Evolutionary conservation across 1,140 invertebrate species (phyloP), one percentile per base, ranked within the genome.

Genomic region (Drosophila truncata): DNA sequence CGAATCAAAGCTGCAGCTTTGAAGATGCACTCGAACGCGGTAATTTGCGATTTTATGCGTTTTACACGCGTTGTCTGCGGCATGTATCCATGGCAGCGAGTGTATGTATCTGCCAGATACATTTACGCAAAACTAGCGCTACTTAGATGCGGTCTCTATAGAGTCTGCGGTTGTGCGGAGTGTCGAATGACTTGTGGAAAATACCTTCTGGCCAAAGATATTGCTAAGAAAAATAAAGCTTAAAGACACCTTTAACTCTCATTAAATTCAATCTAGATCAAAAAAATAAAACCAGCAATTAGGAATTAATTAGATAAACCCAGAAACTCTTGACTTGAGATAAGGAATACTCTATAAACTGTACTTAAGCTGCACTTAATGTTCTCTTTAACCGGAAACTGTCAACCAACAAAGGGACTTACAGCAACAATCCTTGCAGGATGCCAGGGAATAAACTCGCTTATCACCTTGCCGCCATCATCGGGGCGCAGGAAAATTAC

Each of bases 1-100:
- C 84, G 77, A 88, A 72, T 88, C 84, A 84, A 78, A 84, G 80
- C 83, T 79, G 54, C 37, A 76, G 76, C 62, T 72, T 65, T 70
- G 47, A 52, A 70, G 69, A 83, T 46, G 80, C 84, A 88, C 65
- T 81, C 67, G 57, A 71, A 80, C 80, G 78, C 62, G 50, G 62
- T 81, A 88, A 88, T 84, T 80, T 80, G 80, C 85, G 66, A 78
- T 88, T 90, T 88, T 88, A 88, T 88, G 85, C 85, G 77, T 88
- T 88, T 78, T 88, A 78, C 85, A 82, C 82, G 66, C 69, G 69
- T 61, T 60, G 52, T 59, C 63, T 35, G 46, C 29, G 61, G 44
- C 41, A 16, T 70, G 78, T 80, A 80, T 81, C 65, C 64, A 65
- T 81, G 65, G 39, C 57, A 52, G 27, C 52, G 33, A n/a, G 31